These are phyloP conservation scores for Epinotia demarniana DNA, from an alignment of 2,888 invertebrate genomes.

Conservation along the genomic window DNA sequence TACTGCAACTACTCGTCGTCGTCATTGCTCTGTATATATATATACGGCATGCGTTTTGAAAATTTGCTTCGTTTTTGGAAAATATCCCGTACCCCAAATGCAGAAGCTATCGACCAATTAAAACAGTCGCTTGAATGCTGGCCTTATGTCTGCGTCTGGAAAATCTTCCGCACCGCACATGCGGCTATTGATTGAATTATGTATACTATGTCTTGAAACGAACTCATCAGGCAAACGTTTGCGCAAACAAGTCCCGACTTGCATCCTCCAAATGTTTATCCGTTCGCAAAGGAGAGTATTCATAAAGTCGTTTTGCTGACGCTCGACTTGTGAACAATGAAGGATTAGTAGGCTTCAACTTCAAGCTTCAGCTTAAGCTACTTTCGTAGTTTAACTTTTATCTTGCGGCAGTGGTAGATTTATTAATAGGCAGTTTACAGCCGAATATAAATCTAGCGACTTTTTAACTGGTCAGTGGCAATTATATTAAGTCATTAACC, in stretches of 20 bases:
- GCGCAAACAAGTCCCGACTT: not conserved
- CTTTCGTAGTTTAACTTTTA: slow-evolving; percentile 22
- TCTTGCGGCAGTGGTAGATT: not conserved
- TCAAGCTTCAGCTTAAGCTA: slow-evolving; percentile 10
- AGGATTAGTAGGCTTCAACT: slow-evolving; percentile 19
- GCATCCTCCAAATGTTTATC: slow-evolving; percentile 4
- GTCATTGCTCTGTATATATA: too few relatives aligned
- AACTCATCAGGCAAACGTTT: slow-evolving; percentile 18
- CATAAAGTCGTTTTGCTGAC: slow-evolving; percentile 18
- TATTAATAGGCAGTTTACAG: not conserved
- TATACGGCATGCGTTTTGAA: too few relatives aligned
- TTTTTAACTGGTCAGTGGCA: too few relatives aligned
- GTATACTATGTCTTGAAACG: slow-evolving; percentile 1
- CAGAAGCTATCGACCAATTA: too few relatives aligned
- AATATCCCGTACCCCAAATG: too few relatives aligned
- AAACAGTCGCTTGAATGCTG: too few relatives aligned
- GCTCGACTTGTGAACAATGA: slow-evolving; percentile 18
- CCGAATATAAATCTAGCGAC: too few relatives aligned
- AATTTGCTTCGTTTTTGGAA: too few relatives aligned
- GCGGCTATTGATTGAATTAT: not conserved
- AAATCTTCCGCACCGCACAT: too few relatives aligned
- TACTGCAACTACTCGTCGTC: too few relatives aligned
- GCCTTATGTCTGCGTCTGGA: too few relatives aligned
- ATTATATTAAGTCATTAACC: too few relatives aligned
- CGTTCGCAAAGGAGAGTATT: slow-evolving; percentile 1